These are phyloP conservation scores for Luffia ferchaultella DNA, from an alignment of 2,888 invertebrate genomes.

Conservation along the genomic window DNA sequence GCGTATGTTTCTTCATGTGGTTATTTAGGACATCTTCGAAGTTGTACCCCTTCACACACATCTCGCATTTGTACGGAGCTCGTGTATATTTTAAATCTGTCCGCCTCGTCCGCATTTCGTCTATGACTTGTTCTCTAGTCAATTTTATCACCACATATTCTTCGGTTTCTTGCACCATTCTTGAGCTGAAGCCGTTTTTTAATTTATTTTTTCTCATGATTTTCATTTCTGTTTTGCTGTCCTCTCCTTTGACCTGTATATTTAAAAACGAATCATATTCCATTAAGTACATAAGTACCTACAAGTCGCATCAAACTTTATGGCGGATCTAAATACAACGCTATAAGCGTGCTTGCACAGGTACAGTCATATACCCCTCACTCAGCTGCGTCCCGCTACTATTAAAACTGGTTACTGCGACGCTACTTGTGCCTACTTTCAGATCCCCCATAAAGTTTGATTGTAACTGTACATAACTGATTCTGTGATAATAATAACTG, in stretches of 20 bases:
- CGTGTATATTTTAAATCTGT: conserved; percentile 22
- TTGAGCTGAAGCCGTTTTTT: conserved; percentile 39
- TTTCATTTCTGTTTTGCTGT: background rate
- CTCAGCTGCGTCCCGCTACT: too few species aligned
- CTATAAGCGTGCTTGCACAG: too few species aligned
- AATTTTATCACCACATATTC: conserved; percentile 52
- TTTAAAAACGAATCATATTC: background rate
- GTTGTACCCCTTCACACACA: conserved; percentile 49
- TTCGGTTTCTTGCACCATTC: conserved; percentile 55
- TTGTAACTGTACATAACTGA: too few species aligned
- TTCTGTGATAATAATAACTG: too few species aligned
- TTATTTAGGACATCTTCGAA: conserved; percentile 43
- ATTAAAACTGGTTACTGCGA: too few species aligned
- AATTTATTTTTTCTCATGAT: conserved; percentile 8
- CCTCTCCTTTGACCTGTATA: background rate
- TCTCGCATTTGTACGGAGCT: conserved; percentile 36
- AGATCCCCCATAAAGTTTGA: too few species aligned
- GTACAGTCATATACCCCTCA: too few species aligned
- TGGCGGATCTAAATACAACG: background rate
- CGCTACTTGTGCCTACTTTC: too few species aligned
- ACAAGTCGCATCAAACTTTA: background rate
- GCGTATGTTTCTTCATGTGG: conserved; percentile 42
- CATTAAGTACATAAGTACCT: background rate
- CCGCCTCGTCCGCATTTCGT: conserved; percentile 30
- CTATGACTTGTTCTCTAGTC: conserved; percentile 40